phyloP scores from a whole-genome alignment of 2,888 invertebrate species.

The Troides helena region DNA sequence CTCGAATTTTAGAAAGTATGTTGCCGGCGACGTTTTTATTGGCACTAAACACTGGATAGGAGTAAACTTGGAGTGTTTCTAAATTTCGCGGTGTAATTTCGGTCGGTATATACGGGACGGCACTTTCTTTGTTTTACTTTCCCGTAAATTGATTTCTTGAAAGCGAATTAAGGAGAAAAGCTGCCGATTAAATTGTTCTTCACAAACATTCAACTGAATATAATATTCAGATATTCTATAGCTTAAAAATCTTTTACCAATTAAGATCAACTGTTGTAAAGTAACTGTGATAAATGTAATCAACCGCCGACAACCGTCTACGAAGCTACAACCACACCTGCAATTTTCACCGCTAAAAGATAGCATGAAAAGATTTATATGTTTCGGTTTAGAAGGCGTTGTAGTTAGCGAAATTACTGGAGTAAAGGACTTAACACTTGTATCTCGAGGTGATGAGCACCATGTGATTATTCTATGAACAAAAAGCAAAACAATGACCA shows the following conservation, averaged over 20 bases:
- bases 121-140: conserved; percentile 12
- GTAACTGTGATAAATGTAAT: no score
- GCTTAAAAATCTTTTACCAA: no score
- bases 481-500: not conserved
- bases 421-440: no score
- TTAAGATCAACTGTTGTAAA: no score
- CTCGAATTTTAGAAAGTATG: conserved; percentile 65
- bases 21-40: conserved; percentile 70
- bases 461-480: no score
- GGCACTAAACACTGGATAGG: conserved; percentile 67
- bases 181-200: not conserved
- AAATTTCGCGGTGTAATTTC: conserved; percentile 59
- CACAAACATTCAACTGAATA: not conserved
- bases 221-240: not conserved
- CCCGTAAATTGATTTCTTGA: not conserved
- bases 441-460: no score
- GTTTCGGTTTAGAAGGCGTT: no score
- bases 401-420: no score
- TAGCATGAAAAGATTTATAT: no score
- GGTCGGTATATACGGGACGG: conserved; percentile 23
- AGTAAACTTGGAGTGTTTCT: conserved; percentile 66
- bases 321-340: no score
- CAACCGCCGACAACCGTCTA: no score
- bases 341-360: no score
- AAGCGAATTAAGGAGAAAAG: not conserved